Evolutionary conservation across 1,140 invertebrate species (phyloP).

Genomic region (Diplogasteroides magnus): DNA sequence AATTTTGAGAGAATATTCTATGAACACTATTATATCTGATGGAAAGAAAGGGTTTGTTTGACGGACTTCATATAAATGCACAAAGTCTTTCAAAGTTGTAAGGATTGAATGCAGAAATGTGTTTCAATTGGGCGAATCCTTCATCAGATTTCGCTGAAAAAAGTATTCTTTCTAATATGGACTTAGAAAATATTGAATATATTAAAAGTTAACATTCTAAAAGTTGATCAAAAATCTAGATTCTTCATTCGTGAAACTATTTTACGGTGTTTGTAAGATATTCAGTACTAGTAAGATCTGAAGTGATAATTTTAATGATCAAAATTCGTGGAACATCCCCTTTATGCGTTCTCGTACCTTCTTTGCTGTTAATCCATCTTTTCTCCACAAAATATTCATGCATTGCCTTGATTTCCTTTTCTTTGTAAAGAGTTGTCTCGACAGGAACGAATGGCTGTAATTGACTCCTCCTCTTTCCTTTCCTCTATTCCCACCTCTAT

Average conservation of each 20-base stretch:
- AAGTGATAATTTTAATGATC: too few relatives aligned
- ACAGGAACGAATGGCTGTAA: conserved; percentile 52
- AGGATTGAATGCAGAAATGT: conserved; percentile 51
- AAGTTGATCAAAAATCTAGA: not conserved
- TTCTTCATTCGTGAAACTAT: too few relatives aligned
- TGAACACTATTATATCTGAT: too few relatives aligned
- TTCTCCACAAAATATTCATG: conserved; percentile 51
- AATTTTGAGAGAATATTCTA: too few relatives aligned
- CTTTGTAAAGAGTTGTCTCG: conserved; percentile 43
- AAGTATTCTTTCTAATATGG: conserved; percentile 16
- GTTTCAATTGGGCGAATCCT: conserved; percentile 39
- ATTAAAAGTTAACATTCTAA: not conserved
- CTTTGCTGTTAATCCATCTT: conserved; percentile 37
- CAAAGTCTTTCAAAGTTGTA: conserved; percentile 48
- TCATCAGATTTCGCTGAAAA: conserved; percentile 39
- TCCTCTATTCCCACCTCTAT: conserved; percentile 16
- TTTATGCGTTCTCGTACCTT: conserved; percentile 31
- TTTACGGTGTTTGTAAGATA: too few relatives aligned
- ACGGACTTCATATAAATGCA: conserved; percentile 47
- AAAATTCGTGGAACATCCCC: too few relatives aligned
- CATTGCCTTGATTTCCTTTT: conserved; percentile 37
- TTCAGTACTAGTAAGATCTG: too few relatives aligned
- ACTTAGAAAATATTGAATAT: not conserved
- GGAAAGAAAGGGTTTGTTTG: too few relatives aligned
- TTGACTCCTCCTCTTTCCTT: not conserved